Base-by-base conservation (phyloP, 2,113 vertebrate genomes). In the Siniperca chuatsi region DNA sequence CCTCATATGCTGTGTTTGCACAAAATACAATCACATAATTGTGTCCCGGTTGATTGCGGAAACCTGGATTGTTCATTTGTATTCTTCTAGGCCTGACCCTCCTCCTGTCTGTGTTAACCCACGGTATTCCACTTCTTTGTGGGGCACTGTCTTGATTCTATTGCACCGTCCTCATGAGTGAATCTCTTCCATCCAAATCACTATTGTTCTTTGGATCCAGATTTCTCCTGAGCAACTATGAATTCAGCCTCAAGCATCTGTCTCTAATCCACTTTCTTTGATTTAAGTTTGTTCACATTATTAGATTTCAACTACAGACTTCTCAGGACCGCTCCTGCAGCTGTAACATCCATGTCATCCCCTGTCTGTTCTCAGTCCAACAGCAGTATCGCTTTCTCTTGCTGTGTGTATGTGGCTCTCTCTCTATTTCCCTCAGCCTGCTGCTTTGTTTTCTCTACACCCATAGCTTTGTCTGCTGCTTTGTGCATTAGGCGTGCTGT, bases 221-320 rank as follows among this genome's bases (percentile, higher is more conserved):
- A 86, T 57, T 88, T 78, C 62, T 90, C 73, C n/a, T 60, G 21
- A 69, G 80, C 11, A 8, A 88, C 87, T 83, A 86, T 78, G 23
- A 83, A 81, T 84, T 81, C 79, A 11, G 78, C 85, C 85, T 60
- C n/a, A 37, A 92, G 84, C 79, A 77, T 88, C 57, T 40, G 0
- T 70, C 65, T 73, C 40, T 87, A 75, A 93, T 88, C 48, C 29
- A 79, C 69, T 90, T 84, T 83, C 69, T 83, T 87, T 89, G 46
- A 88, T 87, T 81, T 64, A 68, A 68, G 76, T 89, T 92, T 88
- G 64, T 88, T 87, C 83, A 85, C 82, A 82, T 91, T 89, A 89
- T 89, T 89, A 81, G 54, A 88, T 92, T 92, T 86, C 42, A 65
- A 50, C 76, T 35, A 6, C 75, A 78, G 60, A 54, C 60, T 85